Conservation (phyloP, 2,888 invertebrate genomes). For the Cephus pygmeus region DNA sequence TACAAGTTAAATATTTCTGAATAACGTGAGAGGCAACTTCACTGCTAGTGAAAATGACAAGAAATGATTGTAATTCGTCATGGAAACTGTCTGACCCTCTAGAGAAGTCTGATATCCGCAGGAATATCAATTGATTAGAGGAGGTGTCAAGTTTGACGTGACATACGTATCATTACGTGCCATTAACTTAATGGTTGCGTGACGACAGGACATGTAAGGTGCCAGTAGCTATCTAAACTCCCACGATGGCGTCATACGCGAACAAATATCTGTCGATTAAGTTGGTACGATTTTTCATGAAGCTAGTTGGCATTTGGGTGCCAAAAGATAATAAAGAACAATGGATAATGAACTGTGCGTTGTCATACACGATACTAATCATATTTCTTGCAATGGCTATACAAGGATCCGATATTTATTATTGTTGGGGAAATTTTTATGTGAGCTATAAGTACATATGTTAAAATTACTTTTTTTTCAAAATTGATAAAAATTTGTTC, state of each 20-base stretch:
- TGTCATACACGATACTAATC: constrained; percentile 30
- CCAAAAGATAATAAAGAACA: constrained; percentile 24
- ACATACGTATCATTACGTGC: constrained; percentile 16
- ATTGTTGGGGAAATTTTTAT: constrained; percentile 33
- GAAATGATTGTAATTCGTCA: neutral
- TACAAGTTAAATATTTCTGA: neutral
- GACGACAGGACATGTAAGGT: neutral
- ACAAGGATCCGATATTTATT: constrained; percentile 33
- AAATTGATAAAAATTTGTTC: no score
- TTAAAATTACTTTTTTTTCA: neutral
- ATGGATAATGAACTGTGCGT: constrained; percentile 21
- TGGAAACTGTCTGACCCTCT: neutral
- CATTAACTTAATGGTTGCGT: constrained; percentile 19
- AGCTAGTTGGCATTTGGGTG: constrained; percentile 39
- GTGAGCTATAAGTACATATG: constrained; percentile 27
- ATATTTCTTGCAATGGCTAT: constrained; percentile 19
- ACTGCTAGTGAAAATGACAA: neutral
- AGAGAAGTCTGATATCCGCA: neutral
- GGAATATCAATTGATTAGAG: constrained; percentile 9
- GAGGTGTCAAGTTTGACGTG: constrained; percentile 24
- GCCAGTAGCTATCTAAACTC: no score
- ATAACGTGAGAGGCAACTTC: neutral
- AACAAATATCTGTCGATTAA: constrained; percentile 23
- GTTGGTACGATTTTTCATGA: constrained; percentile 38
- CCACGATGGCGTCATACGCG: no score